Base-by-base conservation (phyloP, 2,888 invertebrate species). In the Chrysomela aeneicollis region DNA sequence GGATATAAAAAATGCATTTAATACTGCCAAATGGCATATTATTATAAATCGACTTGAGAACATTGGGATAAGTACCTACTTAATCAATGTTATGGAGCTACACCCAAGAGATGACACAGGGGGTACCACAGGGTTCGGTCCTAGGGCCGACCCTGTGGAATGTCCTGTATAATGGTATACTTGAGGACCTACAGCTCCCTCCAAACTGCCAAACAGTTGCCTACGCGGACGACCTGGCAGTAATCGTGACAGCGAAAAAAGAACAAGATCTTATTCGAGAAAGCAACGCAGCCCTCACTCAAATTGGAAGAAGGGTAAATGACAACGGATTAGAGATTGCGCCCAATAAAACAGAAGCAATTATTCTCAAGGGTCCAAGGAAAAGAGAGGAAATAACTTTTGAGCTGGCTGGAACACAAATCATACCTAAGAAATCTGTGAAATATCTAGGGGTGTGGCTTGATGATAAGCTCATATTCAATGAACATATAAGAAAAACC, bases 81-180 rank as follows among this genome's bases (percentile, higher is more conserved):
- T 58, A 10, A 58, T 46, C 42, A 46, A 18, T 18, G 0, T 50
- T 12, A 12, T n/a, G 26, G 49, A 18, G 19, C 15, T 49, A 49
- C 18, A 6, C 18, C 5, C 49, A 17, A 18, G 15, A 49, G 10
- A 15, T 49, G 17, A 18, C 49, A 5, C 26, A 55, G 18, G 30
- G 26, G 19, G 42, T 55, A 12, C 55, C 42, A 17, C 55, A 55
- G 21, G 55, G 55, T 5, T 55, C 55, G 21, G 46, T 55, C 42
- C 18, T 55, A 9, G 46, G 46, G 8, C 46, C 46, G 1, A 21
- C 26, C 15, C 12, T 46, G 46, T 57, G 30, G 69, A 50, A 62
- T 22, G 18, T 65, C 1, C 15, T 60, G 3, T 69, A 67, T 32
- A 52, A 67, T 21, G 63, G 55, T 2, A 62, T 67, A 0, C 58